Base-by-base conservation (phyloP, 2,888 invertebrate genomes). In the Thera obeliscata region DNA sequence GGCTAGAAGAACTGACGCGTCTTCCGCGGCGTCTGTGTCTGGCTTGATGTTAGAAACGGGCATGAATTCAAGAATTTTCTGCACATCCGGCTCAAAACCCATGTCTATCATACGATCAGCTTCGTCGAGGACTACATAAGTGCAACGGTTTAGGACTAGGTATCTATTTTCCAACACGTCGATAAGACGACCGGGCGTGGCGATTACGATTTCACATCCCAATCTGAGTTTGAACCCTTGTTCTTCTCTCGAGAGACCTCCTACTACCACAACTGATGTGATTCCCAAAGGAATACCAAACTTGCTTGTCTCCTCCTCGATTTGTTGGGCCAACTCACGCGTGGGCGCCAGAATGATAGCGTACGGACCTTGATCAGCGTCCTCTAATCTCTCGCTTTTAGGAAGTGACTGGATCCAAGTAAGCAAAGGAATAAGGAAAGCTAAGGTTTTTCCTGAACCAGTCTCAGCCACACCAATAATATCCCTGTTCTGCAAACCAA, bases 101-200 rank as follows among this genome's bases (percentile, higher is more conserved):
- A 99, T 99, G 94, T 99, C 99, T 89, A 99, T 99, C 99, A 99
- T 99, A 84, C 99, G 96, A 94, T 99, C 99, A 46, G 99, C 99
- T 94, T 98, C 98, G 82, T 98, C 98, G 62, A 98, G 94, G 3
- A 98, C 99, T 69, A 99, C 98, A 87, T 99, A 99, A 0, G 99
- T 99, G 89, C 99, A 99, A 83, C 99, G 98, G 87, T 97, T 98
- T 12, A 99, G 93, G 7, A 99, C 99, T 74, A 99, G 94, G 87
- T 99, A 99, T 69, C 99, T 95, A 90, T 99, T 99, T 91, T 99
- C 99, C 71, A 99, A 91, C 0, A 99, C 99, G 89, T 99, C 99
- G 73, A 99, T 98, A 56, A 99, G 95, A 95, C 99, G 98, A 94
- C 99, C 99, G 3, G 99, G 99, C 0, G 99, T 99, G 2, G 99